A percentile compares a stretch with the other conserved stretches of the same genome.
Evolutionary conservation across 1,140 invertebrate species (phyloP).

Genomic region (Lerema accius): DNA sequence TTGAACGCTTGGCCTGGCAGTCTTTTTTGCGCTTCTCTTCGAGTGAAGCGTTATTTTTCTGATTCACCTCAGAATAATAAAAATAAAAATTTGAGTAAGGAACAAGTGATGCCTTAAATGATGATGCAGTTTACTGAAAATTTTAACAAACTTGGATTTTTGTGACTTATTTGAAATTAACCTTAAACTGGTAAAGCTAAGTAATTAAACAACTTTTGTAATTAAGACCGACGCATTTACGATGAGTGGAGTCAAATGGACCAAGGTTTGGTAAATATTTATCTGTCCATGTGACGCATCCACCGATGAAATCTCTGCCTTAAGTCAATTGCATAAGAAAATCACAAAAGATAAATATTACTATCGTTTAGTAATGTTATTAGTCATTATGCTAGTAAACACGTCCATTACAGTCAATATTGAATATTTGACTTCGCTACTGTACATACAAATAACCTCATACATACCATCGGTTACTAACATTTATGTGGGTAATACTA

Average conservation of each 20-base stretch:
- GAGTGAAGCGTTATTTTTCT: too few species aligned
- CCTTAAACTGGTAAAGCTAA: not conserved
- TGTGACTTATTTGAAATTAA: not conserved
- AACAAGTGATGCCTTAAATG: too few species aligned
- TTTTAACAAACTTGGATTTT: too few species aligned
- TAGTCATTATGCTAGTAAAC: slow-evolving; percentile 23
- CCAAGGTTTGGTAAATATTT: slow-evolving; percentile 24
- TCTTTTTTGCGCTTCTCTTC: too few species aligned
- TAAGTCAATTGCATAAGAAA: slow-evolving; percentile 6
- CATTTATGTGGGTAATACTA: not conserved
- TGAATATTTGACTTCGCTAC: slow-evolving; percentile 24
- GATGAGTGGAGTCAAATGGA: slow-evolving; percentile 2
- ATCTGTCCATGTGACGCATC: slow-evolving; percentile 4
- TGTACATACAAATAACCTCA: slow-evolving; percentile 32
- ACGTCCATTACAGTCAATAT: slow-evolving; percentile 24
- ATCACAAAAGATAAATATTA: not conserved
- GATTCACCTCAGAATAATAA: too few species aligned
- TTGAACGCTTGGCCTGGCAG: too few species aligned
- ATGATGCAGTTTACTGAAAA: too few species aligned
- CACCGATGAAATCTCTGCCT: slow-evolving; percentile 5
- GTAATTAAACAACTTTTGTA: slow-evolving; percentile 18
- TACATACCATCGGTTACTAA: not conserved
- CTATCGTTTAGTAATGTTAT: slow-evolving; percentile 5
- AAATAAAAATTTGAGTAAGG: too few species aligned
- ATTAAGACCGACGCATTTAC: slow-evolving; percentile 19